Percentiles rank a stretch among this genome's conserved stretches.
These are phyloP conservation scores for Antechinus flavipes DNA, from an alignment of 2,113 vertebrate genomes.

Conservation along the genomic window DNA sequence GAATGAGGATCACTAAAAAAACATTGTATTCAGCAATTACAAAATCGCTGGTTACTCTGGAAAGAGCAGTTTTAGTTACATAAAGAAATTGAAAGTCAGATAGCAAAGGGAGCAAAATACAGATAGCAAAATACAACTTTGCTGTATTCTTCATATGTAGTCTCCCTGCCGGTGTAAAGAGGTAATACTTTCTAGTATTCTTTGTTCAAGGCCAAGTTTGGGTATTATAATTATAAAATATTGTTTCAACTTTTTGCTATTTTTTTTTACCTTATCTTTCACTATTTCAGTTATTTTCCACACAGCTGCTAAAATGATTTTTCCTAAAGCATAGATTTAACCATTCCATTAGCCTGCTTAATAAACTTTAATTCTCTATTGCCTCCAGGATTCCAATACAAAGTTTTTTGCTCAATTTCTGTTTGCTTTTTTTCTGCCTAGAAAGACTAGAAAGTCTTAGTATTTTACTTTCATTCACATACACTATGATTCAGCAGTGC, in stretches of 20 bases:
- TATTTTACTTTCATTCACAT: background rate
- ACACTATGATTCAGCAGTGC: background rate
- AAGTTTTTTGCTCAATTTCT: background rate
- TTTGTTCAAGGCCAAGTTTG: background rate
- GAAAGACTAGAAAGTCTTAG: background rate
- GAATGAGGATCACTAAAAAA: no score
- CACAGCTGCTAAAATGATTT: background rate
- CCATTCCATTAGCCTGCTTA: background rate
- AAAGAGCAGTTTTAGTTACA: no score
- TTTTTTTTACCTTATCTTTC: background rate
- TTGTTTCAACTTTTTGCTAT: background rate
- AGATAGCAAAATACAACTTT: background rate
- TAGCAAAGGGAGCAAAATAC: background rate
- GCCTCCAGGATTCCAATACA: background rate
- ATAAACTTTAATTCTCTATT: background rate
- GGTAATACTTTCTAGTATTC: background rate
- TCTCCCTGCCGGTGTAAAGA: background rate
- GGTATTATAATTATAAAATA: background rate
- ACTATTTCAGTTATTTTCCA: background rate
- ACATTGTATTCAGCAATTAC: background rate
- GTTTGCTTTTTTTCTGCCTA: background rate
- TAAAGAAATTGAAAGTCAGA: background rate
- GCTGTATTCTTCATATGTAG: background rate
- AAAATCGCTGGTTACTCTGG: background rate
- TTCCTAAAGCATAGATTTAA: background rate